Evolutionary conservation across 2,888 invertebrate species (phyloP), one percentile per base, ranked within the genome.

Genomic region (Temnothorax unifasciatus): DNA sequence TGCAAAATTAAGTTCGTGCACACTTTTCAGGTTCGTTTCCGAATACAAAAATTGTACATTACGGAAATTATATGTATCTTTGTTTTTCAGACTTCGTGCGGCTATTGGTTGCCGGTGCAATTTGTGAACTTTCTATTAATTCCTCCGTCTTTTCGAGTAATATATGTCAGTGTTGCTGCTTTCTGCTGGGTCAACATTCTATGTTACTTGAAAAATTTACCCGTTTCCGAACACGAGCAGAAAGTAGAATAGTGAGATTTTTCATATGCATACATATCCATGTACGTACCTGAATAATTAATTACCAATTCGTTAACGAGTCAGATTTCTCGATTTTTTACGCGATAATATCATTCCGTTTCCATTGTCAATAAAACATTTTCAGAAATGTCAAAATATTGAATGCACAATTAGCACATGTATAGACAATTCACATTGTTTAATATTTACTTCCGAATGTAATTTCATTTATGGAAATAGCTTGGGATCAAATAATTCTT

Each of bases 101-200:
- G 96, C 76, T 98, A 98, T 94, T 98, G 98, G 98, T 93, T 98
- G 57, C 98, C 98, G 0, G 97, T 96, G 0, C 98, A 98, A 95
- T 96, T 97, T 0, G 93, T 98, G 47, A 98, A 98, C 95, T 98
- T 98, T 94, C 93, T 96, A 64, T 94, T 97, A 75, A 94, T 98
- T 73, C 97, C 98, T 0, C 96, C 98, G 0, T 95, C 96, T 75
- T 96, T 97, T 83, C 96, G 98, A 21, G 97, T 98, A 0, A 96
- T 97, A 1, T 98, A 97, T 92, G 97, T 98, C 41, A 97, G 98
- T 0, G 95, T 96, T 0, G 97, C 97, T 71, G 97, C 98, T 0
- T 97, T 98, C 91, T 94, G 97, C 38, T 98, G 98, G 98, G 97
- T 98, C 83, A 98, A 98, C 92, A 97, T 98, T 79, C 95, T 98